Evolutionary conservation across 2,888 invertebrate species (phyloP).

Genomic region (Amiota communis): DNA sequence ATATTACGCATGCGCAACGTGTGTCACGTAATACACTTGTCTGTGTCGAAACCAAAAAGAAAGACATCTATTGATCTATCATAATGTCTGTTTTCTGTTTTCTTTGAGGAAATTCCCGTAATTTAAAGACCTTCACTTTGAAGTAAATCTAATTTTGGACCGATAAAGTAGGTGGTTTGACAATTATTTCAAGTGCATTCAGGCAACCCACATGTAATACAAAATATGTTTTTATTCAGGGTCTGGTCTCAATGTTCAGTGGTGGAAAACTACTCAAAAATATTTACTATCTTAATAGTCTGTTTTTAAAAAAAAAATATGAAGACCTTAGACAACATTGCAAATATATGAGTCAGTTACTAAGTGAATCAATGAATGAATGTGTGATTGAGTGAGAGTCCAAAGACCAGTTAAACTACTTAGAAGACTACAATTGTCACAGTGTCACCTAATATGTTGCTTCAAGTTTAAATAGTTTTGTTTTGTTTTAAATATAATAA

Average conservation of each 20-base stretch:
- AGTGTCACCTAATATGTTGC: slow-evolving; percentile 20
- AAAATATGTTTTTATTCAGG: not conserved
- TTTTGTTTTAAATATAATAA: not conserved
- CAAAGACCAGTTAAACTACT: not conserved
- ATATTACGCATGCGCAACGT: slow-evolving; percentile 11
- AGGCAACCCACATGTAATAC: slow-evolving; percentile 19
- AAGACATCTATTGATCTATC: not conserved
- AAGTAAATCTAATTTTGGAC: not conserved
- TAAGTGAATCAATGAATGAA: not conserved
- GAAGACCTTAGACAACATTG: not conserved
- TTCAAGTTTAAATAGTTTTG: not conserved
- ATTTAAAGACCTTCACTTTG: slow-evolving; percentile 24
- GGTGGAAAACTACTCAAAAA: not conserved
- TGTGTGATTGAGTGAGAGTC: not conserved
- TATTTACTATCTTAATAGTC: not conserved
- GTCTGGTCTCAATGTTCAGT: not conserved
- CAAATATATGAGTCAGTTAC: not conserved
- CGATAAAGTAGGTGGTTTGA: not conserved
- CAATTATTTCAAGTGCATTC: slow-evolving; percentile 19
- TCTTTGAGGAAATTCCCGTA: not conserved
- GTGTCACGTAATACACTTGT: not conserved
- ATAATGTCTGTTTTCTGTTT: not conserved
- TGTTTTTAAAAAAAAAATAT: not conserved
- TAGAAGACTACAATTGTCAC: not conserved
- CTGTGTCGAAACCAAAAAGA: not conserved